Base-by-base conservation (phyloP, 2,888 invertebrate genomes). In the Leptodirus hochenwartii region DNA sequence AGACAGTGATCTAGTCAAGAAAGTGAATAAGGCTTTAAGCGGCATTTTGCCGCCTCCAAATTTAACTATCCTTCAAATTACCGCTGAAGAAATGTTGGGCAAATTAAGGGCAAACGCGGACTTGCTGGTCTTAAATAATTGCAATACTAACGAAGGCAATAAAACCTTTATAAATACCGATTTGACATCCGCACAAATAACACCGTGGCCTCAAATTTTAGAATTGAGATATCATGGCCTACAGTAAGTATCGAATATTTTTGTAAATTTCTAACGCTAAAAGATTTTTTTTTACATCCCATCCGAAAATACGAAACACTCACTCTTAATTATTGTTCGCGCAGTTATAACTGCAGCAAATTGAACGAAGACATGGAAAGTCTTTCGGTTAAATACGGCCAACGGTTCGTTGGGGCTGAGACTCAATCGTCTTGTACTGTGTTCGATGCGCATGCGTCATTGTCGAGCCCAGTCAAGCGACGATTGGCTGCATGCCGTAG, bases 1-100 rank as follows among this genome's bases (percentile, higher is more conserved):
- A 3, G 64, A 65, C 41, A 41, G 45, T 12, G 48, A 46, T 37
- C 39, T 61, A 33, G 38, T 61, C 13, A 51, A 44, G 25, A 51
- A 52, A 37, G 51, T 68, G 27, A 62, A 72, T 49, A 65, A 63
- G 46, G 64, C 62, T 25, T 51, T 81, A 5, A 64, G 64, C 38
- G 80, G 80, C 2, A 64, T 81, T 1, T 59, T 72, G 5, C 80
- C 81, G 13, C 81, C 80, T 6, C 79, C 78, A 1, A 76, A 74
- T 14, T 61, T 77, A 8, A 80, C 79, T 9, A 67, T 64, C 20
- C 56, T 73, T 14, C 69, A 73, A 41, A 59, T 68, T 31, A 71
- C 75, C 45, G 66, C 70, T 12, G 56, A 61, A 15, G 70, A 72
- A 45, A 70, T 75, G 52, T 60, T 80, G 11, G 56, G 62, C 12